phyloP scores from a whole-genome alignment of 1,140 invertebrate species.

The Teleogryllus occipitalis region DNA sequence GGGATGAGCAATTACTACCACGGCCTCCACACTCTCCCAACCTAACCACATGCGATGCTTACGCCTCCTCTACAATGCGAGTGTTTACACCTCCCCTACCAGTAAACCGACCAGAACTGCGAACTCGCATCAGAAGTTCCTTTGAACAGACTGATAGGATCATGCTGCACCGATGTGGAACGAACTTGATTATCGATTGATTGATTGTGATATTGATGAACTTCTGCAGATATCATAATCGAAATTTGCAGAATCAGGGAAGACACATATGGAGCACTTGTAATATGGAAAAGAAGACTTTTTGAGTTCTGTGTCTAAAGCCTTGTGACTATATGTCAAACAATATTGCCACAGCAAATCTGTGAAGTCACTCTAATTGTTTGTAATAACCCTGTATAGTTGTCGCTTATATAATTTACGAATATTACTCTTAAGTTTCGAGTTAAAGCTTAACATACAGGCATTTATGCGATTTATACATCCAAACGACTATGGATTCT shows the following conservation, averaged over 20 bases:
- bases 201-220: no score
- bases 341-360: not conserved
- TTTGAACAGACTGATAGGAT: not conserved
- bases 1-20: not conserved
- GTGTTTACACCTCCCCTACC: not conserved
- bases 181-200: no score
- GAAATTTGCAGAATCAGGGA: no score
- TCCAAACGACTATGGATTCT: no score
- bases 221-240: no score
- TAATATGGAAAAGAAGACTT: not conserved
- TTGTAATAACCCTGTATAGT: slow-evolving; percentile 3
- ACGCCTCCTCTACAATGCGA: not conserved
- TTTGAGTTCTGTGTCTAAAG: not conserved
- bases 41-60: not conserved
- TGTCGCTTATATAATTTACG: no score
- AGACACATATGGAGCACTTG: not conserved
- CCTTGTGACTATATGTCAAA: not conserved
- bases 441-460: no score
- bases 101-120: not conserved
- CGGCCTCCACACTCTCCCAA: not conserved
- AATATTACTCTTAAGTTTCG: no score
- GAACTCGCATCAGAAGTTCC: not conserved
- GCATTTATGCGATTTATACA: no score
- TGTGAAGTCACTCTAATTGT: not conserved
- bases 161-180: no score